phyloP scores from a whole-genome alignment of 2,113 vertebrate species.

The Tragelaphus imberbis region DNA sequence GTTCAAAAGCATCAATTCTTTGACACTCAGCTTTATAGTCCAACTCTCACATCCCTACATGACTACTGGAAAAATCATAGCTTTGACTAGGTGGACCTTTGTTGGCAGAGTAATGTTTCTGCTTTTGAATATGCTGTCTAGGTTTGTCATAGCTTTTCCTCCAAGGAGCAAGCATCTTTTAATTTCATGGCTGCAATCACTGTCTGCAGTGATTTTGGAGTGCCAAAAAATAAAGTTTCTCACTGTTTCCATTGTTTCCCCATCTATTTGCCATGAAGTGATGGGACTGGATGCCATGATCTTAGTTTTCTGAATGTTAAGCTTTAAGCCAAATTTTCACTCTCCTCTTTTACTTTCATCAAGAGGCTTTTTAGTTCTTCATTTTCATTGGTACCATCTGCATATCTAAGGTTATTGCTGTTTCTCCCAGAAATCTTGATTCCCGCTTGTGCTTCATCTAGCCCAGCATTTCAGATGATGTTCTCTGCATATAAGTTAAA shows the following conservation, averaged over 20 bases:
- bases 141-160: not conserved
- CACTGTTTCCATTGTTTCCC: not conserved
- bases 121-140: not conserved
- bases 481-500: not conserved
- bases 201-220: not conserved
- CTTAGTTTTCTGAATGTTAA: not conserved
- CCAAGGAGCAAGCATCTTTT: not conserved
- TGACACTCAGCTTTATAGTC: not conserved
- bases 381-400: not conserved
- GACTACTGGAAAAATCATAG: not conserved
- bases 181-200: not conserved
- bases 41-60: not conserved
- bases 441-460: not conserved
- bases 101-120: not conserved
- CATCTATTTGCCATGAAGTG: not conserved
- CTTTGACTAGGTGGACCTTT: not conserved
- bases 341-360: not conserved
- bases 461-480: not conserved
- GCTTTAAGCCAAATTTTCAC: not conserved
- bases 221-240: fast-evolving
- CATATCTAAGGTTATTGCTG: not conserved
- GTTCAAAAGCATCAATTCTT: not conserved
- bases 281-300: not conserved
- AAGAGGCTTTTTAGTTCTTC: not conserved
- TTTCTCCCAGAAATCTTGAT: not conserved